phyloP scores from a whole-genome alignment of 2,113 vertebrate genomes.

The Anthoscopus minutus region DNA sequence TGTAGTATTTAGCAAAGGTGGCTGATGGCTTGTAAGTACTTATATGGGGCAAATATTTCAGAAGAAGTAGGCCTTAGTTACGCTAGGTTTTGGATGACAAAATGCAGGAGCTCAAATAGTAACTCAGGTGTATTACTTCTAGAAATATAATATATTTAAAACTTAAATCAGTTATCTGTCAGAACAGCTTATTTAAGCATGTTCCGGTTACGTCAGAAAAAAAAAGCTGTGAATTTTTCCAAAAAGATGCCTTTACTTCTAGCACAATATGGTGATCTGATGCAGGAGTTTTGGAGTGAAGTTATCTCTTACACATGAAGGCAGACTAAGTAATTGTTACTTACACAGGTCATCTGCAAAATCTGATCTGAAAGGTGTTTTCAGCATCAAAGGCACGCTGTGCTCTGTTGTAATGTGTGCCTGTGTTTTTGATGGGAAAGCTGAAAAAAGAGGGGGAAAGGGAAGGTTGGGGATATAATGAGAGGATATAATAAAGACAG shows the following conservation, averaged over 20 bases:
- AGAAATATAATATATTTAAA: neutral
- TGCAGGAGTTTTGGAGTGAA: neutral
- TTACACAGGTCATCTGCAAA: neutral
- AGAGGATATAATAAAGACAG: neutral
- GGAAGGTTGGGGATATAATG: neutral
- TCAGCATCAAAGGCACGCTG: neutral
- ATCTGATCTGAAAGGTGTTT: neutral
- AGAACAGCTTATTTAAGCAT: neutral
- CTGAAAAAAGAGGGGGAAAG: neutral
- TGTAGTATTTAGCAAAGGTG: neutral
- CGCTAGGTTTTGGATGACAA: neutral
- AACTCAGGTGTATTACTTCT: neutral
- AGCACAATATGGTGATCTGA: neutral
- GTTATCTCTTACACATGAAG: neutral
- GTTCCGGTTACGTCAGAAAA: neutral
- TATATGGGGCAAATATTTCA: neutral
- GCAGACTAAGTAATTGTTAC: neutral
- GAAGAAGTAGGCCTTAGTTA: neutral
- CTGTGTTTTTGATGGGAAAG: neutral
- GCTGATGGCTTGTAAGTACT: neutral
- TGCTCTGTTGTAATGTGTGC: accelerated
- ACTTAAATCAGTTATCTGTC: neutral
- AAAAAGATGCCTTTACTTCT: neutral
- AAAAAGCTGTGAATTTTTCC: neutral
- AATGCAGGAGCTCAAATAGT: neutral